Conservation (phyloP, 92 coral and sea anemone genomes). For the Phenganax stokvisi region DNA sequence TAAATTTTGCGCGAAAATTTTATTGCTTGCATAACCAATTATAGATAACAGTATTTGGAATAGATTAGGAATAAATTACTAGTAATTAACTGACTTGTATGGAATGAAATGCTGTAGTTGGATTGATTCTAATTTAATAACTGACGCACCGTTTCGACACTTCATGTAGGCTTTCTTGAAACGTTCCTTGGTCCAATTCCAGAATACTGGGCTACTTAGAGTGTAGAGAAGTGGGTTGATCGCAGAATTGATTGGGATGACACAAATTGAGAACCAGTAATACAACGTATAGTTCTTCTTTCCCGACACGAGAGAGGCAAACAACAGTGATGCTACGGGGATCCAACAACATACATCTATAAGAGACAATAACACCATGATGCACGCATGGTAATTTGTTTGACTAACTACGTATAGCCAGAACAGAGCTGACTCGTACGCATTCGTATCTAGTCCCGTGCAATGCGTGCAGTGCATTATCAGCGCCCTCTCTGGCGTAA, state of each 20-base stretch:
- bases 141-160: background rate
- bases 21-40: no score
- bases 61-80: no score
- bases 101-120: background rate
- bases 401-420: no score
- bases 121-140: background rate
- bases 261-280: constrained; percentile 1
- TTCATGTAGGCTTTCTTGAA: background rate
- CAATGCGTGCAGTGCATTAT: no score
- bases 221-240: constrained; percentile 36
- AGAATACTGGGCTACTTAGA: constrained; percentile 6
- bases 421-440: no score
- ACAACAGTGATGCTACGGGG: constrained; percentile 5
- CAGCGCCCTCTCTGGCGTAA: no score
- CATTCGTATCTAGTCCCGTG: no score
- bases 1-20: no score
- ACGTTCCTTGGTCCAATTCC: background rate
- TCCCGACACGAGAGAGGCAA: constrained; percentile 1
- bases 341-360: constrained; percentile 27
- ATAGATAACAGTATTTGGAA: no score
- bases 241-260: constrained; percentile 34
- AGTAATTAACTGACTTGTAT: background rate
- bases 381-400: no score
- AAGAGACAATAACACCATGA: background rate
- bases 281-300: no score